These are phyloP conservation scores for Hylomyscus alleni DNA, from an alignment of 2,797 vertebrate genomes.

Conservation along the genomic window DNA sequence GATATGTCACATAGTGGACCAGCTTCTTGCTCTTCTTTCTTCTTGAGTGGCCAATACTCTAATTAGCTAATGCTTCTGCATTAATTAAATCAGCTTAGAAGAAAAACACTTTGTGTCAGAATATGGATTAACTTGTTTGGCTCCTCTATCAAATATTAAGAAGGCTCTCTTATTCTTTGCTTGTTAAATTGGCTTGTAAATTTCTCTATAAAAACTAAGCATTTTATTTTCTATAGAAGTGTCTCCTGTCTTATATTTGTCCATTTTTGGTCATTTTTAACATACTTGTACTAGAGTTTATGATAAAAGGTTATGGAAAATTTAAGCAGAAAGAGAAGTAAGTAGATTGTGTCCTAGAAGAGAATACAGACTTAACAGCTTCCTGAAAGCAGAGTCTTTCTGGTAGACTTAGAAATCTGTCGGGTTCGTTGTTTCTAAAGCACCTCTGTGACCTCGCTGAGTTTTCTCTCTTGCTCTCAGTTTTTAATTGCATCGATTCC, in stretches of 20 bases:
- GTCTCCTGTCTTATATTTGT: background rate
- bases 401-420: background rate
- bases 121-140: constrained; percentile 9
- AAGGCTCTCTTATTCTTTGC: constrained; percentile 2
- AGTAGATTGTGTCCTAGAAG: constrained; percentile 47
- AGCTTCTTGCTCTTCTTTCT: background rate
- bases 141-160: constrained; percentile 5
- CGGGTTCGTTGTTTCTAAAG: constrained; percentile 8
- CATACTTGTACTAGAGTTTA: background rate
- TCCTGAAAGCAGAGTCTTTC: constrained; percentile 34
- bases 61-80: constrained; percentile 40
- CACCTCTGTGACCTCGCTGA: background rate
- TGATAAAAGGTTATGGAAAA: constrained; percentile 15
- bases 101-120: background rate
- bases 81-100: constrained; percentile 9
- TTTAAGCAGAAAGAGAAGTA: background rate
- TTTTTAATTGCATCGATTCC: constrained; percentile 39
- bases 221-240: constrained; percentile 1
- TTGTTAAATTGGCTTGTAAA: constrained; percentile 1
- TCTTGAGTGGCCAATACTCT: background rate
- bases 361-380: background rate
- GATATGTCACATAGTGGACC: background rate
- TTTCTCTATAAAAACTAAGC: constrained; percentile 11
- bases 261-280: constrained; percentile 14
- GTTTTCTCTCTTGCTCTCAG: background rate